These are phyloP conservation scores for Geodia barretti DNA, from an alignment of 37 sponge, comb jelly and placozoan genomes.

Conservation along the genomic window DNA sequence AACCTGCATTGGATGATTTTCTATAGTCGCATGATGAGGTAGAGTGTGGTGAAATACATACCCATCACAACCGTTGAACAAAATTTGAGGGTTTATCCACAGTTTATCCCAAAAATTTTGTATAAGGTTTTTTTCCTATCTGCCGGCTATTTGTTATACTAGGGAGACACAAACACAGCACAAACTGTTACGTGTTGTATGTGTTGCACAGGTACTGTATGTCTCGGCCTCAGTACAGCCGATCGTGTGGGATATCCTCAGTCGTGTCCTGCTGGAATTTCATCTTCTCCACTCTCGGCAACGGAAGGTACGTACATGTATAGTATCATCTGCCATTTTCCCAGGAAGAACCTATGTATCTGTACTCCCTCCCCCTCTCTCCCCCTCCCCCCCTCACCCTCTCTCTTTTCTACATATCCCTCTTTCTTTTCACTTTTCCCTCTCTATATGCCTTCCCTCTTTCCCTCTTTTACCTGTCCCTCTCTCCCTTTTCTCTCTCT, in stretches of 20 bases:
- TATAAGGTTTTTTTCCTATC: too few relatives aligned
- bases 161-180: background rate
- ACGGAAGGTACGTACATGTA: slow-evolving; percentile 57
- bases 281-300: slow-evolving; percentile 74
- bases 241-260: slow-evolving; percentile 84
- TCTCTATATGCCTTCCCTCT: background rate
- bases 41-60: too few relatives aligned
- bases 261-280: slow-evolving; percentile 89
- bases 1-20: too few relatives aligned
- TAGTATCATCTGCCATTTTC: background rate
- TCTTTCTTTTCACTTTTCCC: background rate
- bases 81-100: too few relatives aligned
- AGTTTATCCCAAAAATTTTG: too few relatives aligned
- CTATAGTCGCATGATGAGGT: too few relatives aligned
- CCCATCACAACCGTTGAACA: too few relatives aligned
- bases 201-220: slow-evolving; percentile 81
- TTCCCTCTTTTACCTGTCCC: background rate
- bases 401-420: slow-evolving; percentile 1
- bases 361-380: background rate
- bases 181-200: background rate
- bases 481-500: background rate
- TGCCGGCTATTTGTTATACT: background rate
- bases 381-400: background rate
- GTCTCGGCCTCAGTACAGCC: slow-evolving; percentile 82
- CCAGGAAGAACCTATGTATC: background rate